phyloP scores from a whole-genome alignment of 2,888 invertebrate species.

The Empis livida region DNA sequence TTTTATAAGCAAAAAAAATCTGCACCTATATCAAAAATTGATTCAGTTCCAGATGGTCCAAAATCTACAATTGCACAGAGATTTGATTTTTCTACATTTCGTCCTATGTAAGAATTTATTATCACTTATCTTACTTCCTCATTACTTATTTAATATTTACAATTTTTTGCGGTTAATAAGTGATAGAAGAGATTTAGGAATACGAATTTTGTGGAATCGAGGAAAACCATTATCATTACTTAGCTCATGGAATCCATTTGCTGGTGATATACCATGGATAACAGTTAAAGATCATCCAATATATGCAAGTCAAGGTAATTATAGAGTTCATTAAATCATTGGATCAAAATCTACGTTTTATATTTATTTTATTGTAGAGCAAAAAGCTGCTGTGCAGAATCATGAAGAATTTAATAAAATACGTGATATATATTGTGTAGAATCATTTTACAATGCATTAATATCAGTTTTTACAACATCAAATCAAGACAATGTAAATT shows the following conservation, averaged over 20 bases:
- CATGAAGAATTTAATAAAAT: slow-evolving; percentile 13
- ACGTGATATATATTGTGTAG: slow-evolving; percentile 17
- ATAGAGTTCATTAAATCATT: neutral
- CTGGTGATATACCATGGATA: slow-evolving; percentile 60
- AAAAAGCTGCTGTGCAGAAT: slow-evolving; percentile 10
- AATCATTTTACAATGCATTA: slow-evolving; percentile 22
- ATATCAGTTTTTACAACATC: slow-evolving; percentile 17
- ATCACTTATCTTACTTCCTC: too few species aligned
- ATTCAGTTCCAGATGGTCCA: neutral
- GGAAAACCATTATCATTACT: slow-evolving; percentile 52
- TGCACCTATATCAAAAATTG: too few species aligned
- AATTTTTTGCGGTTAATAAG: too few species aligned
- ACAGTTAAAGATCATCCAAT: slow-evolving; percentile 74
- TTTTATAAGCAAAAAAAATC: too few species aligned
- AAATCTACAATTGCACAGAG: slow-evolving; percentile 12
- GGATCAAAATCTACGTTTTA: neutral
- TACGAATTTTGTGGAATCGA: slow-evolving; percentile 66
- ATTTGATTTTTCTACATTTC: slow-evolving; percentile 17
- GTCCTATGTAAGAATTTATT: slow-evolving; percentile 14
- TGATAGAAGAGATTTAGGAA: slow-evolving; percentile 57
- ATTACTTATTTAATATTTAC: too few species aligned
- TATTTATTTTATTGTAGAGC: slow-evolving; percentile 6
- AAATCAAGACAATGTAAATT: slow-evolving; percentile 11
- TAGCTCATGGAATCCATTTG: slow-evolving; percentile 78
- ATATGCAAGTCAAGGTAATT: slow-evolving; percentile 54